Evolutionary conservation across 1,140 invertebrate species (phyloP).

Genomic region (Pentalonia nigronervosa): DNA sequence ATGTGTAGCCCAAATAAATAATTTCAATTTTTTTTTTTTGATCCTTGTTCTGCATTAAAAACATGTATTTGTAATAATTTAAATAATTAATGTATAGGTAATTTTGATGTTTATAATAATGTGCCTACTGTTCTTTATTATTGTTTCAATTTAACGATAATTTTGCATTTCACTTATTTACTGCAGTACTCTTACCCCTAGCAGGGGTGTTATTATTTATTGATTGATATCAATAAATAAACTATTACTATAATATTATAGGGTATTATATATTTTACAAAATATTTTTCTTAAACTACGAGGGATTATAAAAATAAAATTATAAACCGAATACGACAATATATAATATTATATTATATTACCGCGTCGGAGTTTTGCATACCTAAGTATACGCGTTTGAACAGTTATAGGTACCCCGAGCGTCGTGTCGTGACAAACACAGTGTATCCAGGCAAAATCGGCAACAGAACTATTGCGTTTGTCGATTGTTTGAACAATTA

Average conservation of each 20-base stretch:
- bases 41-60: no score
- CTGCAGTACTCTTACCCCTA: no score
- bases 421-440: slow-evolving; percentile 12
- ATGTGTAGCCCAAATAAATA: no score
- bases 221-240: no score
- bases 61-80: no score
- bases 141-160: no score
- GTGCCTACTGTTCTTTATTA: no score
- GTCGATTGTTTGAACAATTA: not conserved
- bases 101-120: no score
- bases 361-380: not conserved
- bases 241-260: not conserved
- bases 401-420: not conserved
- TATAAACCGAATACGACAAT: not conserved
- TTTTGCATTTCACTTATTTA: no score
- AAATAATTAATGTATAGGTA: no score
- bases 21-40: no score
- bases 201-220: no score
- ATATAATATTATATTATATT: not conserved
- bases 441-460: not conserved
- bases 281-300: not conserved
- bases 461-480: not conserved
- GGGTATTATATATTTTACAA: not conserved
- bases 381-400: not conserved
- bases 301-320: not conserved